A percentile compares a stretch with the other conserved stretches of the same genome.
Conservation (phyloP, 2,888 invertebrate genomes). For the Tromatobia lineatoria region DNA sequence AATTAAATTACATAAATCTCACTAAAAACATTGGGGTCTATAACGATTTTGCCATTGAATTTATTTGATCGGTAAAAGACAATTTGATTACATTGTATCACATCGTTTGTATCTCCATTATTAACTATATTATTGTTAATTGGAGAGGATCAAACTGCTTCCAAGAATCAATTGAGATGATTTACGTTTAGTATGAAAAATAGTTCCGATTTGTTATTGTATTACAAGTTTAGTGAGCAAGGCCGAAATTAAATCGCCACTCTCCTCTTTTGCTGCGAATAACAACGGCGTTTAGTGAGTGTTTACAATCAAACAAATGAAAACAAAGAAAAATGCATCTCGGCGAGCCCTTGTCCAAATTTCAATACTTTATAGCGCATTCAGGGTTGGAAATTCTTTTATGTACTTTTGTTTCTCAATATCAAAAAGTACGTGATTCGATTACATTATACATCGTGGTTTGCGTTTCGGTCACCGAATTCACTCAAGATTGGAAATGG, state of each 20-base stretch:
- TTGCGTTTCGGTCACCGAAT: too few relatives aligned
- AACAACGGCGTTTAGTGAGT: conserved; percentile 63
- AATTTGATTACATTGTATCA: not conserved
- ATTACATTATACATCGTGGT: not conserved
- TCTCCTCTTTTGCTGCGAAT: conserved; percentile 58
- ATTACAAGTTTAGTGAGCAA: not conserved
- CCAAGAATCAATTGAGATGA: conserved; percentile 10
- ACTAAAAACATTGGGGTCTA: too few relatives aligned
- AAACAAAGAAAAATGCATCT: conserved; percentile 7
- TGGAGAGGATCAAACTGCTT: conserved; percentile 9
- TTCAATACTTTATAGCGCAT: not conserved
- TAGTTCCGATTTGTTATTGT: not conserved
- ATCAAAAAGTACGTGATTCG: not conserved
- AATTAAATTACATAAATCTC: too few relatives aligned
- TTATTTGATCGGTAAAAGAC: not conserved
- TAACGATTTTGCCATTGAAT: not conserved
- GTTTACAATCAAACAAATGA: conserved; percentile 51
- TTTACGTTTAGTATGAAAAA: not conserved
- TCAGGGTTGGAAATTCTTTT: not conserved
- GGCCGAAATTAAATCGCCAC: conserved; percentile 53
- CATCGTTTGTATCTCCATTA: not conserved
- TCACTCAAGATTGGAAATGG: too few relatives aligned
- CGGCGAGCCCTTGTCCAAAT: conserved; percentile 21
- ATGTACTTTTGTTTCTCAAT: not conserved
- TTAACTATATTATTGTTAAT: not conserved